phyloP scores from a whole-genome alignment of 2,888 invertebrate species.

The Rugalucina vietnamica region DNA sequence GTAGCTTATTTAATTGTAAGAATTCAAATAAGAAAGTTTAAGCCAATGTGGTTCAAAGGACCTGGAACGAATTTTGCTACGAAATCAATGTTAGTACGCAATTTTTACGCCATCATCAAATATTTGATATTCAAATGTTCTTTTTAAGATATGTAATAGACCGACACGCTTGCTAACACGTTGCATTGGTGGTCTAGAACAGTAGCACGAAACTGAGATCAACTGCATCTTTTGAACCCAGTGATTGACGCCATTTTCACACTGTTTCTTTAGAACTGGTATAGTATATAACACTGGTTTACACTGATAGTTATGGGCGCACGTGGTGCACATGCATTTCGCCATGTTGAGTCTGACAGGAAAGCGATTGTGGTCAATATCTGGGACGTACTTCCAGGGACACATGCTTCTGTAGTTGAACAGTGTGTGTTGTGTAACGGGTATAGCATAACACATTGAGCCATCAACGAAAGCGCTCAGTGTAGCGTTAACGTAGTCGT shows the following conservation, averaged over 20 bases:
- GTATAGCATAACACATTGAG: conserved; percentile 17
- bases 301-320: conserved; percentile 50
- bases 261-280: conserved; percentile 53
- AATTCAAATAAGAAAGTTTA: too few species aligned
- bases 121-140: too few species aligned
- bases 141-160: too few species aligned
- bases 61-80: too few species aligned
- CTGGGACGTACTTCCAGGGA: conserved; percentile 57
- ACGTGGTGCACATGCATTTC: conserved; percentile 49
- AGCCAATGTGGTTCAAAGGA: too few species aligned
- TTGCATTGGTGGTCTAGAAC: conserved; percentile 28
- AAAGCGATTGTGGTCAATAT: conserved; percentile 49
- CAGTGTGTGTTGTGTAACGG: conserved; percentile 30
- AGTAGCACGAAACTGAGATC: conserved; percentile 57
- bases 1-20: too few species aligned
- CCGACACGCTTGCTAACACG: not conserved
- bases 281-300: conserved; percentile 61
- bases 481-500: conserved; percentile 51
- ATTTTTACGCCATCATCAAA: too few species aligned
- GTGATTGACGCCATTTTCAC: conserved; percentile 33
- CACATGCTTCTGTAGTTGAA: conserved; percentile 47
- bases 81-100: too few species aligned
- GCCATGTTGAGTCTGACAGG: conserved; percentile 50
- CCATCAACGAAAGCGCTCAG: conserved; percentile 34
- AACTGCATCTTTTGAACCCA: conserved; percentile 51